Evolutionary conservation across 2,113 vertebrate genomes (phyloP), one percentile per base, ranked within the genome.

Genomic region (Embiotoca jacksoni): DNA sequence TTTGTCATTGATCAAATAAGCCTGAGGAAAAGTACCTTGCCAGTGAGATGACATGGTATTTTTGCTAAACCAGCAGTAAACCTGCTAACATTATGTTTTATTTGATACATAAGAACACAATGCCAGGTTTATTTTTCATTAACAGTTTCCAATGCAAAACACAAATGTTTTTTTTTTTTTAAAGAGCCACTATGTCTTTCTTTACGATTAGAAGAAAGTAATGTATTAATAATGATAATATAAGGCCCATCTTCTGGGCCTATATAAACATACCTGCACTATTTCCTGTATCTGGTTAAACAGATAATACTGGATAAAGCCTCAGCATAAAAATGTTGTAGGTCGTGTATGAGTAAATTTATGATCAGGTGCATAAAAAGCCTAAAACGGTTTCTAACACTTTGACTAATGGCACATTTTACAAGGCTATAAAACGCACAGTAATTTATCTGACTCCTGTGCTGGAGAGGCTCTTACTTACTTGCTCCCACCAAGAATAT

Each of bases 401-500:
- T 72, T 1, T 35, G 41, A 10, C 6, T 54, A 66, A 60, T 83
- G 73, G 63, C 57, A 61, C 72, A 69, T 84, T 80, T 75, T 36
- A 63, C 5, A 49, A 14, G 47, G 6, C 50, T 74, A 15, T 55
- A 78, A 70, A 67, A 72, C 55, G 57, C 35, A 73, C 35, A 66
- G 10, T 47, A 41, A 72, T 14, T 35, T 31, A 7, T 60, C 13
- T 35, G 59, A 68, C 46, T 72, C 64, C 23, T 47, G 6, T 31
- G 62, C 32, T 36, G 2, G 10, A 7, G 41, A 61, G 50, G 55
- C 37, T 55, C n/a, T 14, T 78, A 96, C 97, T 98, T 93, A 98
- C 97, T 97, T 89, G 96, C 97, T 93, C 92, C 93, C 61, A 98
- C 96, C 72, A 97, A 91, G 87, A 97, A 96, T 91, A 96, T 91